Conservation (phyloP, 2,797 vertebrate species). For the Pogoniulus pusillus region DNA sequence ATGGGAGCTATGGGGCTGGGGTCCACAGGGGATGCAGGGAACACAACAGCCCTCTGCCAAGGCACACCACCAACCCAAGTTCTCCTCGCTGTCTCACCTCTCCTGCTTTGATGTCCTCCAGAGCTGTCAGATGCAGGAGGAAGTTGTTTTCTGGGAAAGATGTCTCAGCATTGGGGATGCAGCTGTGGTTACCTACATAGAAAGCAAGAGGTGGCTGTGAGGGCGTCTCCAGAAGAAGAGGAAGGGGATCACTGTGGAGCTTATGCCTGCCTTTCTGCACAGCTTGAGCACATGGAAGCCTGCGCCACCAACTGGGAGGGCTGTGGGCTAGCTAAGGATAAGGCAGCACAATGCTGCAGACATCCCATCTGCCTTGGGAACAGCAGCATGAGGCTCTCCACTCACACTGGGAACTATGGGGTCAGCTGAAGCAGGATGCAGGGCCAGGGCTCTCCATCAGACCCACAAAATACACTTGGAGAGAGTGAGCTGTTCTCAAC, state of each 20-base stretch:
- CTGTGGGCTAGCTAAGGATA: neutral
- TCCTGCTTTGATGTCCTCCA: constrained; percentile 89
- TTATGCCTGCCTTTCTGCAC: too few species aligned
- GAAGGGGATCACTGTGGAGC: rapidly evolving
- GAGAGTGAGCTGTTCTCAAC: neutral
- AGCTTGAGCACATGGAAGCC: too few species aligned
- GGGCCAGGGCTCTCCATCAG: neutral
- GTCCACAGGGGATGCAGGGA: rapidly evolving
- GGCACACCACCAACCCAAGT: neutral
- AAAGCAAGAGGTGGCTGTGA: neutral
- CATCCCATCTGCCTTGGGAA: neutral
- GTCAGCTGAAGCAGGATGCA: neutral
- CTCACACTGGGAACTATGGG: neutral
- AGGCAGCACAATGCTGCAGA: neutral
- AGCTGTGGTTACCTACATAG: constrained; percentile 93
- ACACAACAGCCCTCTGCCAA: neutral
- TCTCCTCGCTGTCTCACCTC: constrained; percentile 83
- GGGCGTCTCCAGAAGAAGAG: neutral
- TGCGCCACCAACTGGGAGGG: neutral
- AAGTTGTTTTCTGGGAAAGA: constrained; percentile 96
- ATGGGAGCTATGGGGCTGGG: neutral
- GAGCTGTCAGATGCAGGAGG: constrained; percentile 89
- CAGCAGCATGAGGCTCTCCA: neutral
- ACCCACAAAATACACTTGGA: neutral
- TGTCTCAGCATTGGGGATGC: constrained; percentile 93